Evolutionary conservation across 2,797 vertebrate species (phyloP), one percentile per base, ranked within the genome.

Genomic region (Pseudochromis fuscus): DNA sequence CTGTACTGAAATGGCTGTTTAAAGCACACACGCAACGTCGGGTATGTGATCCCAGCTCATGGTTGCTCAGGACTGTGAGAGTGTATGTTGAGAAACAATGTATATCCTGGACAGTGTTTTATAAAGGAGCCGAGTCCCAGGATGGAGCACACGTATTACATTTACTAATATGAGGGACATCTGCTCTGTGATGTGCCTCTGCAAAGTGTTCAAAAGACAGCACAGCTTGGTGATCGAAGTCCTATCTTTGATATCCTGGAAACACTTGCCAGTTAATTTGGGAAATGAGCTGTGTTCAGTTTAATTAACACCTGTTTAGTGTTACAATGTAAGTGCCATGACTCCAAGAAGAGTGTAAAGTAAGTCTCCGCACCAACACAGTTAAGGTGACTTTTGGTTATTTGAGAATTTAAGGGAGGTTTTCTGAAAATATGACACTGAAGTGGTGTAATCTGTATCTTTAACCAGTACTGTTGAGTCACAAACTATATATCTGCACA

Each of bases 221-320:
- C 30, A 38, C 23, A 19, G 31, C 31, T 60, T 38, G 15, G 23
- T 58, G 46, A 52, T 51, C 30, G 23, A 61, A 61, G 42, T 13
- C 12, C 3, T 31, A 15, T 46, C 5, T 49, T 31, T 52, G 37
- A 46, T 44, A 45, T 56, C 30, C n/a, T 45, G 37, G 37, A 40
- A 63, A 45, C 1, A 13, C 3, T 10, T n/a, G 5, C 6, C 40
- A 62, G 25, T 40, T 35, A 50, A 60, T 60, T 60, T 66, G 11
- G 28, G n/a, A n/a, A 46, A 15, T 31, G 35, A 16, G 24, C 60
- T 28, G 23, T 23, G 53, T 40, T n/a, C n/a, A 35, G 28, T 45
- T 44, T 40, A 64, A 56, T 56, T 28, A 44, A 35, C 18, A 52
- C n/a, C 50, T 71, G 46, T 64, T 15, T 18, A 67, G 24, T 52